Conservation (phyloP, 2,797 vertebrate genomes). For the Squalus acanthias region DNA sequence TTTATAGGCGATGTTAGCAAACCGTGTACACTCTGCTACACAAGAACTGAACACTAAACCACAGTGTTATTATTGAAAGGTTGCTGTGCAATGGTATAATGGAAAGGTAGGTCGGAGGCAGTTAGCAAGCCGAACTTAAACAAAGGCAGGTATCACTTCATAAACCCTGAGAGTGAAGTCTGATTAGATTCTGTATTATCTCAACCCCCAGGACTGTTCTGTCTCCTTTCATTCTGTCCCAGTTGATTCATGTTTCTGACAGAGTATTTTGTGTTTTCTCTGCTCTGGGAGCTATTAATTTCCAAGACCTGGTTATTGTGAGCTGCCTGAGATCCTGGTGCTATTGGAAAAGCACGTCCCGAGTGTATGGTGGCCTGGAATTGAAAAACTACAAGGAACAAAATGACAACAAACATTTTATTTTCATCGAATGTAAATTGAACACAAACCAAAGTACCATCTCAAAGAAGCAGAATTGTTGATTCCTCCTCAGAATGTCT, state of each 20-base stretch:
- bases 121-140: background rate
- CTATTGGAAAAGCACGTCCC: background rate
- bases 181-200: background rate
- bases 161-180: background rate
- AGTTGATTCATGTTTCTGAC: background rate
- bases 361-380: too few relatives aligned
- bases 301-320: background rate
- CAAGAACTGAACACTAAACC: background rate
- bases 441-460: background rate
- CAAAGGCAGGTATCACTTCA: background rate
- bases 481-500: too few relatives aligned
- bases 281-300: background rate
- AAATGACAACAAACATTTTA: background rate
- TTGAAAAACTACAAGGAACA: too few relatives aligned
- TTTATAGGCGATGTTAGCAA: background rate
- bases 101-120: background rate
- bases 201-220: background rate
- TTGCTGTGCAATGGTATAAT: background rate
- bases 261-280: background rate
- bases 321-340: background rate
- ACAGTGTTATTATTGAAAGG: background rate
- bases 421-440: background rate
- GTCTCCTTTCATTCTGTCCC: background rate
- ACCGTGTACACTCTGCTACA: background rate
- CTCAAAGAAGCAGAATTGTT: background rate